These are phyloP conservation scores for Mongoloraphidia duomilia DNA, from an alignment of 2,888 invertebrate species.

Conservation along the genomic window DNA sequence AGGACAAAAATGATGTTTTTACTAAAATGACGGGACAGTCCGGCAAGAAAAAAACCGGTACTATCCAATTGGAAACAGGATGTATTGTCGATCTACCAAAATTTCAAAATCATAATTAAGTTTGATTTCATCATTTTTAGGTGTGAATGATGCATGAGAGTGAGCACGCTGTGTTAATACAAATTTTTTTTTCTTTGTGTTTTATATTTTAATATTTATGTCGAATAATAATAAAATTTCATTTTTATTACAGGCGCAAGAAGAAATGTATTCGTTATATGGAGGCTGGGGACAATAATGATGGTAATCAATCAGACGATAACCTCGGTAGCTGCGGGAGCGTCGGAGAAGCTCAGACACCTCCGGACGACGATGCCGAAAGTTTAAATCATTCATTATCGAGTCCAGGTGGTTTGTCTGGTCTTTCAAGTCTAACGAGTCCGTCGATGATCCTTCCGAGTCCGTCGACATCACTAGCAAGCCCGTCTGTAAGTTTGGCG, in stretches of 20 bases:
- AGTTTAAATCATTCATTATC: slow-evolving; percentile 43
- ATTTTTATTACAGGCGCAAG: slow-evolving; percentile 61
- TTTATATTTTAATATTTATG: slow-evolving; percentile 17
- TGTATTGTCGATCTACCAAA: too few relatives aligned
- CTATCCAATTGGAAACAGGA: too few relatives aligned
- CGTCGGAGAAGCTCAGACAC: slow-evolving; percentile 56
- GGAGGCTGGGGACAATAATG: slow-evolving; percentile 59
- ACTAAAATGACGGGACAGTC: too few relatives aligned
- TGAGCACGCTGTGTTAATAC: neutral
- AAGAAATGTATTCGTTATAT: slow-evolving; percentile 94
- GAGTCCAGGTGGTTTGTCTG: slow-evolving; percentile 49
- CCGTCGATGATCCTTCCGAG: slow-evolving; percentile 63
- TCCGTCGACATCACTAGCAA: slow-evolving; percentile 58
- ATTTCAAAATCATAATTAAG: too few relatives aligned
- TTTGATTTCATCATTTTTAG: too few relatives aligned
- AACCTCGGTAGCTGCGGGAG: slow-evolving; percentile 69
- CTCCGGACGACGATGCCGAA: slow-evolving; percentile 51
- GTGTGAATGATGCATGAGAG: too few relatives aligned
- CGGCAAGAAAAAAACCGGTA: too few relatives aligned
- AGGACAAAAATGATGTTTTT: too few relatives aligned
- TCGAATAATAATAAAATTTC: slow-evolving; percentile 2
- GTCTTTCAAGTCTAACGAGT: slow-evolving; percentile 52
- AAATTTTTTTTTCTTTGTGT: slow-evolving; percentile 5
- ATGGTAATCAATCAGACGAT: slow-evolving; percentile 51
- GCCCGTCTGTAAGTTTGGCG: slow-evolving; percentile 44